Conservation (phyloP, 2,113 vertebrate species). For the Amazona guildingii region DNA sequence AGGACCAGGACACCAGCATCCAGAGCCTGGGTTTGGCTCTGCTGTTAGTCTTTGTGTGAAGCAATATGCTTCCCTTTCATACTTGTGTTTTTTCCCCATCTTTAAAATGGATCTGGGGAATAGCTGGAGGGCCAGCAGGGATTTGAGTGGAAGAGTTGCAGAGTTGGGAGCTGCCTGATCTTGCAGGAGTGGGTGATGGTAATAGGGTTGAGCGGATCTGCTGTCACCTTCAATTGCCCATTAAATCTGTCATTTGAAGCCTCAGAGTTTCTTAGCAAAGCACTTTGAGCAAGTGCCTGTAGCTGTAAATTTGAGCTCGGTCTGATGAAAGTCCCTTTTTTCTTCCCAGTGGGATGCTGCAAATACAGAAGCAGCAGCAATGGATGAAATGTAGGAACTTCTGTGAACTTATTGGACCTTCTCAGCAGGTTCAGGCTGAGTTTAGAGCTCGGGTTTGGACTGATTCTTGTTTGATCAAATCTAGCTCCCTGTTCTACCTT, state of each 20-base stretch:
- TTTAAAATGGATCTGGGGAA: background rate
- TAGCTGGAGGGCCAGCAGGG: background rate
- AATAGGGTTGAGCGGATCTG: background rate
- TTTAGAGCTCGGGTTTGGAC: background rate
- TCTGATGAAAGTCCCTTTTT: background rate
- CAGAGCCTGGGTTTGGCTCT: background rate
- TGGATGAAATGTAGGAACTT: background rate
- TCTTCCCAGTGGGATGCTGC: background rate
- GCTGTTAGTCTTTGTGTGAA: background rate
- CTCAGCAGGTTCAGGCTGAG: background rate
- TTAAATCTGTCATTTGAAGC: background rate
- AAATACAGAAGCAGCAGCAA: background rate
- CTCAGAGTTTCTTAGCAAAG: background rate
- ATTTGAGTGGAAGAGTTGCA: background rate
- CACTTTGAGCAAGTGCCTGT: background rate
- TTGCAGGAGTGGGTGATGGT: background rate
- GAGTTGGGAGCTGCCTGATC: background rate
- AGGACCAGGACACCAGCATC: background rate
- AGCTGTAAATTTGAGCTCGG: background rate
- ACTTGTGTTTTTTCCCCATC: background rate
- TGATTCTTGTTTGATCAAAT: background rate
- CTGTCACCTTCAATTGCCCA: background rate
- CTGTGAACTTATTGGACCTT: background rate
- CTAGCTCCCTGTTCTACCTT: background rate
- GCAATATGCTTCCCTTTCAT: background rate